Conservation (phyloP, 2,113 vertebrate species). For the Pterocles orientalis region DNA sequence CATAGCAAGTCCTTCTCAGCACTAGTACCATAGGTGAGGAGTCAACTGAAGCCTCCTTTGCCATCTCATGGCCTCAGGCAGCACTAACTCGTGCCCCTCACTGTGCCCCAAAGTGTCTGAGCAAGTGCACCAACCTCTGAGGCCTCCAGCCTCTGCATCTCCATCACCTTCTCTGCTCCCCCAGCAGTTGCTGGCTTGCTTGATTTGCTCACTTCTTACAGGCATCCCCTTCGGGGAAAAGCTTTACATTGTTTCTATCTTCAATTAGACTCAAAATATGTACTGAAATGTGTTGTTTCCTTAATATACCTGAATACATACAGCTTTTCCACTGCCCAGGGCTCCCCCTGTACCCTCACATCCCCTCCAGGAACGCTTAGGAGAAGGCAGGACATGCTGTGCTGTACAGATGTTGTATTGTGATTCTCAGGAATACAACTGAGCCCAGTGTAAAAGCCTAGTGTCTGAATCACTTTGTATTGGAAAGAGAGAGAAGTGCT, state of each 20-base stretch:
- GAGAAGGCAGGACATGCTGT: background rate
- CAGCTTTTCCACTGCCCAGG: background rate
- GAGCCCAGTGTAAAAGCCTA: background rate
- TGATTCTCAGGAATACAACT: background rate
- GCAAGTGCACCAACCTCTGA: too few relatives aligned
- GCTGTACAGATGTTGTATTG: background rate
- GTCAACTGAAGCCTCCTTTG: background rate
- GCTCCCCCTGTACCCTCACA: background rate
- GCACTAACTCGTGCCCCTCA: background rate
- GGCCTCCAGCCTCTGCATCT: rapidly evolving
- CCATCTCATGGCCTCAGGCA: background rate
- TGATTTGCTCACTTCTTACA: background rate
- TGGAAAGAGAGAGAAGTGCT: background rate
- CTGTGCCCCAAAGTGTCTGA: background rate
- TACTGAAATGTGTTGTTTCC: background rate
- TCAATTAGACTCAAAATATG: background rate
- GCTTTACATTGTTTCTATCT: background rate
- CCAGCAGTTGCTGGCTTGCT: background rate
- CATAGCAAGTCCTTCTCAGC: background rate
- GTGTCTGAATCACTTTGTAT: background rate
- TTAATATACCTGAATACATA: background rate
- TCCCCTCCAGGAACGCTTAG: background rate
- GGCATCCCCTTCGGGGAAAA: background rate
- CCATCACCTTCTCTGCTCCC: background rate
- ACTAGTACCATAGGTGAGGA: background rate